Base-by-base conservation (phyloP, 2,797 vertebrate species). In the Artibeus lituratus region DNA sequence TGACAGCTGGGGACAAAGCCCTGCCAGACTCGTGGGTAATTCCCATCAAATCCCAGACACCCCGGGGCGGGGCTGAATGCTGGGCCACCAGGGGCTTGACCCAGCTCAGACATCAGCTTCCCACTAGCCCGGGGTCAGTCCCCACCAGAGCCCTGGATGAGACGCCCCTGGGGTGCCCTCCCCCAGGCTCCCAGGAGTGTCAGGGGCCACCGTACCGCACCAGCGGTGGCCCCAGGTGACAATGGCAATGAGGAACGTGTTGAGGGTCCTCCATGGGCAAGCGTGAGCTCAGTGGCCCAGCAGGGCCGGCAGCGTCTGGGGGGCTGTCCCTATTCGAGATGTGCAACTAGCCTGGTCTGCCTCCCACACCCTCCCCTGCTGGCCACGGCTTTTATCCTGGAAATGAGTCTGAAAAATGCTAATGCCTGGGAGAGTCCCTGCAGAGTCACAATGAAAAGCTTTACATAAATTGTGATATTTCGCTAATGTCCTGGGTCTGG, bases 381-480 rank as follows among this genome's bases (percentile, higher is more conserved):
- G 97, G 97, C 93, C 90, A 1, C 8, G 4, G 97, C 96, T 94
- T 95, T 97, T 96, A 97, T 98, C 98, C 98, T 96, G 97, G 98
- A 97, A 96, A 95, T 97, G 95, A 93, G 92, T 97, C 97, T 95
- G 95, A 95, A 80, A 98, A 97, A 97, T 92, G 98, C 97, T 98
- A 98, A 98, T 96, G 87, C 85, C 4, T 85, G 94, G 95, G 95
- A 92, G 96, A 96, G 96, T 97, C 98, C 98, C 98, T 10, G 55
- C 94, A 94, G 97, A 98, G 96, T 86, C 94, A 49, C 91, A 96
- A 97, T 85, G 97, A 97, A 95, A 90, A 96, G 98, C 97, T 98
- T 97, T 96, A 90, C 98, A 95, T 87, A 97, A 98, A 98, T 82
- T 90, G 97, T 94, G 88, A 95, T 95, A 91, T 97, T 98, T 96